phyloP scores from a whole-genome alignment of 2,113 vertebrate genomes.

The Orcinus orca region DNA sequence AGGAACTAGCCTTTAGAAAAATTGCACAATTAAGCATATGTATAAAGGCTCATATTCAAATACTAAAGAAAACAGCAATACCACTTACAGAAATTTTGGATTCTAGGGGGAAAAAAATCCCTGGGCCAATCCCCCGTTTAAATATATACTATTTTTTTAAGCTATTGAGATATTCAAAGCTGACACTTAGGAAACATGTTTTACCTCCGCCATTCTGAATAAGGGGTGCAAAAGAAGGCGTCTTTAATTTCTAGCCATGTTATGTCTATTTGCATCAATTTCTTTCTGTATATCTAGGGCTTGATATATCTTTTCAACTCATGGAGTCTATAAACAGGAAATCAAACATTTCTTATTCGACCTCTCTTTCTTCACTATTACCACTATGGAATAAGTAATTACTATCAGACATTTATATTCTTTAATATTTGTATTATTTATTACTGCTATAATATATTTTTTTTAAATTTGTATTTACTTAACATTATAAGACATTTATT shows the following conservation, averaged over 20 bases:
- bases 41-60: constrained; percentile 21
- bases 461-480: not conserved
- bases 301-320: constrained; percentile 16
- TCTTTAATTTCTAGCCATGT: not conserved
- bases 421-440: not conserved
- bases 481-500: not conserved
- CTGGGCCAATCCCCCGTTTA: not conserved
- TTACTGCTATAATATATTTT: not conserved
- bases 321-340: not conserved
- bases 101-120: not conserved
- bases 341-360: not conserved
- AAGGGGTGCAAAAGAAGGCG: not conserved
- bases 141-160: not conserved
- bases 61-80: not conserved
- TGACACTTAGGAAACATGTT: not conserved
- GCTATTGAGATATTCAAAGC: not conserved
- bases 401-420: not conserved
- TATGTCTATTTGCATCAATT: not conserved
- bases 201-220: not conserved
- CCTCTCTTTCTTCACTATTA: not conserved
- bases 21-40: not conserved
- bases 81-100: not conserved
- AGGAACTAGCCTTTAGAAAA: not conserved
- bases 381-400: not conserved
- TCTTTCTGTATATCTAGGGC: not conserved